These are phyloP conservation scores for Leuciscus waleckii DNA, from an alignment of 2,797 vertebrate genomes.

Conservation along the genomic window DNA sequence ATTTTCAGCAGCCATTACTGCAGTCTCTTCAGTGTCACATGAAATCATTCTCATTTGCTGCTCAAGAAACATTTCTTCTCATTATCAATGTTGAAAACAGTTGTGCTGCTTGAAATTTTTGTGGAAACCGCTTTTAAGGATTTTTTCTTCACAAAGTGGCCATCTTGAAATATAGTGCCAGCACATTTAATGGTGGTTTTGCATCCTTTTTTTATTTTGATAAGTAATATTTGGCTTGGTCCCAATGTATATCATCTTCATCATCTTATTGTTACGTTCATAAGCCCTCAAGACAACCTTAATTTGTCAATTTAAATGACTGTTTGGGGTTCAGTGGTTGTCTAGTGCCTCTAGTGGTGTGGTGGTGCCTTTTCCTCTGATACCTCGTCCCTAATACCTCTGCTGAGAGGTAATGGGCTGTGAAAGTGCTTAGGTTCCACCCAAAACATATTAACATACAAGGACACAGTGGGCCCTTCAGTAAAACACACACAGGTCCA, in stretches of 20 bases:
- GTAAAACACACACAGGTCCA: constrained; percentile 50
- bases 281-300: not conserved
- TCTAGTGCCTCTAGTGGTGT: constrained; percentile 56
- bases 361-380: constrained; percentile 23
- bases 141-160: not conserved
- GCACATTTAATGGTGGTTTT: not conserved
- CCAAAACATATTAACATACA: constrained; percentile 58
- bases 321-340: constrained; percentile 28
- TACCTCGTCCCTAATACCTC: constrained; percentile 17
- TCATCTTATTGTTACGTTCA: not conserved
- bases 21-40: not conserved
- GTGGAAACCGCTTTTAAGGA: too few species aligned
- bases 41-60: not conserved
- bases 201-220: not conserved
- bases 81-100: too few species aligned
- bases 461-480: constrained; percentile 54
- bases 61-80: not conserved
- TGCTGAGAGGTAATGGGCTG: constrained; percentile 51
- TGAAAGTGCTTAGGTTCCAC: constrained; percentile 49
- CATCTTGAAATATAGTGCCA: not conserved
- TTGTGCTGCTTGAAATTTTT: too few species aligned
- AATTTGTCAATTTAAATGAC: not conserved
- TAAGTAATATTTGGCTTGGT: not conserved
- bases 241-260: not conserved
- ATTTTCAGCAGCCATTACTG: not conserved